Conservation (phyloP, 2,888 invertebrate genomes). For the Acanthopleura granulata region DNA sequence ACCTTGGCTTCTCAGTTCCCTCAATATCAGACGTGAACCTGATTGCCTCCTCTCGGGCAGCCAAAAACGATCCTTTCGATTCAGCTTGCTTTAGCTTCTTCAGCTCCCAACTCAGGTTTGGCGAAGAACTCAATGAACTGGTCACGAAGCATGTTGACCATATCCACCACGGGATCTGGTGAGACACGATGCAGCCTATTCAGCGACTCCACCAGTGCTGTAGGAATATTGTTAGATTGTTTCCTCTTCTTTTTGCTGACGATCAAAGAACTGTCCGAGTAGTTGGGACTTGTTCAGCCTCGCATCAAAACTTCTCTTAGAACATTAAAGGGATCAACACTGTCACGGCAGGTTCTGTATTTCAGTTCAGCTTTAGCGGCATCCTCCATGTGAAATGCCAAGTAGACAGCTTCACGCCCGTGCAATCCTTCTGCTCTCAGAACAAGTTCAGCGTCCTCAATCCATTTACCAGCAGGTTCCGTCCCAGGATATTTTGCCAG, state of each 20-base stretch:
- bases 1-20: not conserved
- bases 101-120: conserved; percentile 64
- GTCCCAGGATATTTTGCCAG: not conserved
- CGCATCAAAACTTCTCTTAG: conserved; percentile 10
- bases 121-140: conserved; percentile 3
- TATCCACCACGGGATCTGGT: not conserved
- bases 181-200: not conserved
- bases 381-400: not conserved
- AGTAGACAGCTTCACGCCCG: conserved; percentile 1
- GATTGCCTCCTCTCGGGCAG: not conserved
- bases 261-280: conserved; percentile 6
- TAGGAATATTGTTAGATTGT: conserved; percentile 5
- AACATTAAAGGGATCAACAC: not conserved
- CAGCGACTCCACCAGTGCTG: not conserved
- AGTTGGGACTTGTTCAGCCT: not conserved
- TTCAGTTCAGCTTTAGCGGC: not conserved
- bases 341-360: not conserved
- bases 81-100: conserved; percentile 70
- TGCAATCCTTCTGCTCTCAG: conserved; percentile 11
- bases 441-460: conserved; percentile 5
- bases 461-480: not conserved
- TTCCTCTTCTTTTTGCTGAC: conserved; percentile 7
- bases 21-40: not conserved
- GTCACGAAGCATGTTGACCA: conserved; percentile 16
- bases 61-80: conserved; percentile 69